Conservation (phyloP, 2,888 invertebrate genomes). For the Octodonta nipae region DNA sequence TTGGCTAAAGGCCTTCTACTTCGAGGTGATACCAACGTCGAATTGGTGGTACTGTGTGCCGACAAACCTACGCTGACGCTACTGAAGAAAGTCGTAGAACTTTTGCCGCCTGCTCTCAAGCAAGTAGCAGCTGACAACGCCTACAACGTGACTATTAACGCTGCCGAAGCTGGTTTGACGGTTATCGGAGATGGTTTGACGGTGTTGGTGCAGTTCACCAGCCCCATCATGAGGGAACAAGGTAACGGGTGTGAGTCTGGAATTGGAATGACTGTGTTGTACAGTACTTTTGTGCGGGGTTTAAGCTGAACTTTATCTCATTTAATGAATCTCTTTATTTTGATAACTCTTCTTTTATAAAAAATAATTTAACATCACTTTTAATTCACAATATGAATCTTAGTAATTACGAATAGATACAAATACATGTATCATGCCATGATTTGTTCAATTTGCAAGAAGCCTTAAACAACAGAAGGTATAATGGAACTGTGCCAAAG, state of each 20-base stretch:
- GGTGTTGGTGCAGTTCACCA: conserved; percentile 82
- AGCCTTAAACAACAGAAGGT: too few relatives aligned
- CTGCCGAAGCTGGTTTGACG: conserved; percentile 72
- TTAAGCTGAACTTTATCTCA: conserved; percentile 31
- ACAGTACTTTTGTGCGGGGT: conserved; percentile 28
- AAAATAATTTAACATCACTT: too few relatives aligned
- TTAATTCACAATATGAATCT: too few relatives aligned
- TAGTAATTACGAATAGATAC: too few relatives aligned
- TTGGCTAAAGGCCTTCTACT: conserved; percentile 80
- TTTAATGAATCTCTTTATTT: neutral
- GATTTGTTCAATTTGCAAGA: too few relatives aligned
- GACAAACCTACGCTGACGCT: conserved; percentile 84
- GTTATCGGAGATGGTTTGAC: conserved; percentile 66
- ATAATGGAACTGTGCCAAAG: too few relatives aligned
- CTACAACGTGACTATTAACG: conserved; percentile 73
- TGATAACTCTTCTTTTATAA: too few relatives aligned
- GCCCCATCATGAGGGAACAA: conserved; percentile 82
- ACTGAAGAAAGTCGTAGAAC: conserved; percentile 67
- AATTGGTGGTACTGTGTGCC: conserved; percentile 86
- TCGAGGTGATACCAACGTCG: conserved; percentile 77
- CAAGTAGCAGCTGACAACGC: conserved; percentile 57
- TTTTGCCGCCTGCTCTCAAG: conserved; percentile 68
- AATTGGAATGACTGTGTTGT: conserved; percentile 26
- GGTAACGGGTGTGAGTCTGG: conserved; percentile 33
- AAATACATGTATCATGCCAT: too few relatives aligned